Conservation (phyloP, 2,113 vertebrate species). For the human (Homo sapiens) region DNA sequence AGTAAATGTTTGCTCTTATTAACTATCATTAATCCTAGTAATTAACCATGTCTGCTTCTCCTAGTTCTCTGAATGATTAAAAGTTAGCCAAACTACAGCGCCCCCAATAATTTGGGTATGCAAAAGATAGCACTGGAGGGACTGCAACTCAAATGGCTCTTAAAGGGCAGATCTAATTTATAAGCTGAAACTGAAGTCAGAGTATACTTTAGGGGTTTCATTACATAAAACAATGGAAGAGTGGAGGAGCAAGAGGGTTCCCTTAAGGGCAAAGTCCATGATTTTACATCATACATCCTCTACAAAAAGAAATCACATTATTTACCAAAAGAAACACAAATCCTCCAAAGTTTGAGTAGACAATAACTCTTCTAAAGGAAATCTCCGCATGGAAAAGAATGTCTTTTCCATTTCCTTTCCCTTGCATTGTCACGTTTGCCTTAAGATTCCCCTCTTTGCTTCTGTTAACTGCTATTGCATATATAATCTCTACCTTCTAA, state of each 20-base stretch:
- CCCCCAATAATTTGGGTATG: not conserved
- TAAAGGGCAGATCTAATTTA: not conserved
- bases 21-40: conserved; percentile 5
- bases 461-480: not conserved
- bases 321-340: conserved; percentile 35
- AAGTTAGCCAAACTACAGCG: not conserved
- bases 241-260: not conserved
- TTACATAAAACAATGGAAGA: not conserved
- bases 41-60: not conserved
- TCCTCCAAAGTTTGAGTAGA: not conserved
- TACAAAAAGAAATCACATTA: conserved; percentile 27
- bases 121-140: not conserved
- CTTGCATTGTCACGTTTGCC: conserved; percentile 15
- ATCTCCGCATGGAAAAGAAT: not conserved
- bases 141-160: not conserved
- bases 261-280: not conserved
- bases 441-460: not conserved
- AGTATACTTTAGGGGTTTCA: conserved; percentile 7
- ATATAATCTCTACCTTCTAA: not conserved
- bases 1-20: conserved; percentile 18
- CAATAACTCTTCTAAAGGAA: not conserved
- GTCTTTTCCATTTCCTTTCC: not conserved
- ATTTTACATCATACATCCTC: not conserved
- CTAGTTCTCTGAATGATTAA: conserved; percentile 42
- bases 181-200: conserved; percentile 42